Evolutionary conservation across 2,888 invertebrate species (phyloP).

Genomic region (Eugnorisma glareosa): DNA sequence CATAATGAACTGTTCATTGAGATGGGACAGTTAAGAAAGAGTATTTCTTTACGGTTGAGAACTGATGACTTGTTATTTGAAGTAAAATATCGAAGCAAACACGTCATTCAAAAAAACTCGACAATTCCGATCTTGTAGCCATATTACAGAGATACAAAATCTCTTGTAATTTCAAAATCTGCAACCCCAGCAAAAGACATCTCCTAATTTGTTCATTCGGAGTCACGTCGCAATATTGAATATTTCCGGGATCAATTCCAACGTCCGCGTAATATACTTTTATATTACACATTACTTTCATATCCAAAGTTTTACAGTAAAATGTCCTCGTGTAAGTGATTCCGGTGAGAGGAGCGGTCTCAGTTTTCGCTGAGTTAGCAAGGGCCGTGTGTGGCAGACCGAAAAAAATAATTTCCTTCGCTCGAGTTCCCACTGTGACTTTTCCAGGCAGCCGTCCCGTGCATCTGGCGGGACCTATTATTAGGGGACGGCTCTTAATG

Average conservation of each 20-base stretch:
- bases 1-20: background rate
- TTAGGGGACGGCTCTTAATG: constrained; percentile 90
- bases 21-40: background rate
- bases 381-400: constrained; percentile 90
- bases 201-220: constrained; percentile 29
- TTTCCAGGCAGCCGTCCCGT: constrained; percentile 89
- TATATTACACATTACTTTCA: constrained; percentile 65
- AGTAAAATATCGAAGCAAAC: background rate
- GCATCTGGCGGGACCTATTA: constrained; percentile 90
- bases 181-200: constrained; percentile 19
- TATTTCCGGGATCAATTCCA: constrained; percentile 42
- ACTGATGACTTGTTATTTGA: background rate
- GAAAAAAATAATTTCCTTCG: constrained; percentile 90
- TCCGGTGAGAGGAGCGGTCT: constrained; percentile 80
- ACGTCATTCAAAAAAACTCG: background rate
- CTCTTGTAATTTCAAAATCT: constrained; percentile 9
- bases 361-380: constrained; percentile 87
- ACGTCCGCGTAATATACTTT: constrained; percentile 43
- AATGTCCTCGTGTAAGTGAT: constrained; percentile 79
- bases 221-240: constrained; percentile 40
- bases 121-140: background rate
- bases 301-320: constrained; percentile 73
- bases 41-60: background rate
- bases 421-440: constrained; percentile 89
- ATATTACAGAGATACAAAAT: background rate